A percentile compares a stretch with the other conserved stretches of the same genome.
Evolutionary conservation across 1,140 invertebrate genomes (phyloP).

Genomic region (Drosophila equinoxialis): DNA sequence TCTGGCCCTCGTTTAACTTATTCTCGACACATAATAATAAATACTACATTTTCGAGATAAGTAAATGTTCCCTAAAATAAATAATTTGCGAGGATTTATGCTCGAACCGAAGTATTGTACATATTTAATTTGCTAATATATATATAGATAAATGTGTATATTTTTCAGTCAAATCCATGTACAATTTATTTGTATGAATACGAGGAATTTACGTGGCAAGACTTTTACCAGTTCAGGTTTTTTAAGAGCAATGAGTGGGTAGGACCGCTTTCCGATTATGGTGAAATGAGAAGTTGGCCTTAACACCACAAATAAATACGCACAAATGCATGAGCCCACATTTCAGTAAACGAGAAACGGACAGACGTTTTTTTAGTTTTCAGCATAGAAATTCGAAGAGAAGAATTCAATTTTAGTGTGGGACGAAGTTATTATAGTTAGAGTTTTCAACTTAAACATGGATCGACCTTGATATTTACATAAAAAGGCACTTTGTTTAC

Average conservation of each 20-base stretch:
- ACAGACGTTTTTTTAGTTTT: neutral
- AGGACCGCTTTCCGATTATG: neutral
- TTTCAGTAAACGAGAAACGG: neutral
- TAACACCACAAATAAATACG: neutral
- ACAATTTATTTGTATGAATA: neutral
- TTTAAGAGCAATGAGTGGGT: neutral
- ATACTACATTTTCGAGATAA: no score
- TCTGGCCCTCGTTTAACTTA: no score
- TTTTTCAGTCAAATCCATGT: no score
- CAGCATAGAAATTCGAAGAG: neutral
- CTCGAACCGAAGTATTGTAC: no score
- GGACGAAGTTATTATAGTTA: neutral
- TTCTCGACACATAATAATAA: no score
- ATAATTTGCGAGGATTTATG: no score
- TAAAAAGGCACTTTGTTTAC: neutral
- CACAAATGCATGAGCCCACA: neutral
- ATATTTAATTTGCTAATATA: no score
- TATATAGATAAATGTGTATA: neutral
- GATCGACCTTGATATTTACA: neutral
- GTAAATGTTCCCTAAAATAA: no score
- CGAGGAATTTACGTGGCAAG: neutral
- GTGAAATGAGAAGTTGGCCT: conserved; percentile 9
- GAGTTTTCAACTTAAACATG: neutral
- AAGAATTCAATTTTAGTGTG: neutral
- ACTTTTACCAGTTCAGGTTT: neutral